phyloP scores from a whole-genome alignment of 2,888 invertebrate species.

The Acronicta leporina region DNA sequence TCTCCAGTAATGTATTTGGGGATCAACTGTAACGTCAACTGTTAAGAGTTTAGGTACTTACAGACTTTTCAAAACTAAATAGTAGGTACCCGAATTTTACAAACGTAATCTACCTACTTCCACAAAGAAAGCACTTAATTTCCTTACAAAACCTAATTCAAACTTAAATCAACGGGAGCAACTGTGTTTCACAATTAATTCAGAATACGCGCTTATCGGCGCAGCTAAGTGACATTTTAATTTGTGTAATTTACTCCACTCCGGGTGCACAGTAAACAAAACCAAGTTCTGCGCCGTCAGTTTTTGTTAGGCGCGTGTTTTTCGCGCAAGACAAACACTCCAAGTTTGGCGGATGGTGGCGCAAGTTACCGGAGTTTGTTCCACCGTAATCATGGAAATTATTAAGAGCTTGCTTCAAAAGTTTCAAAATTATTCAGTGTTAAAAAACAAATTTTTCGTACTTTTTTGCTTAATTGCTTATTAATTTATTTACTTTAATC shows the following conservation, averaged over 20 bases:
- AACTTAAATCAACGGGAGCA: slow-evolving; percentile 34
- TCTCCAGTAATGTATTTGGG: no score
- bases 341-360: slow-evolving; percentile 30
- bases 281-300: slow-evolving; percentile 25
- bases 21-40: no score
- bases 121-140: slow-evolving; percentile 21
- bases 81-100: no score
- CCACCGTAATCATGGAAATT: slow-evolving; percentile 21
- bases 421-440: slow-evolving; percentile 1
- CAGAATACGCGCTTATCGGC: slow-evolving; percentile 37
- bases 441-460: not conserved
- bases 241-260: slow-evolving; percentile 47
- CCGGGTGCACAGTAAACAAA: slow-evolving; percentile 31
- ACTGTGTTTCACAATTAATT: slow-evolving; percentile 44
- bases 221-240: slow-evolving; percentile 48
- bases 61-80: not conserved
- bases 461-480: not conserved
- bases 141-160: slow-evolving; percentile 38
- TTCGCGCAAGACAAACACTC: slow-evolving; percentile 47
- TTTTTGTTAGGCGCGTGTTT: slow-evolving; percentile 47
- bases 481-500: not conserved
- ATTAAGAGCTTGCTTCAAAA: slow-evolving; percentile 23
- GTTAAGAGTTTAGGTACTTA: no score
- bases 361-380: slow-evolving; percentile 31
- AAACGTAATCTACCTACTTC: no score